Evolutionary conservation across 2,888 invertebrate genomes (phyloP).

Genomic region (Azorinus chamasolen): DNA sequence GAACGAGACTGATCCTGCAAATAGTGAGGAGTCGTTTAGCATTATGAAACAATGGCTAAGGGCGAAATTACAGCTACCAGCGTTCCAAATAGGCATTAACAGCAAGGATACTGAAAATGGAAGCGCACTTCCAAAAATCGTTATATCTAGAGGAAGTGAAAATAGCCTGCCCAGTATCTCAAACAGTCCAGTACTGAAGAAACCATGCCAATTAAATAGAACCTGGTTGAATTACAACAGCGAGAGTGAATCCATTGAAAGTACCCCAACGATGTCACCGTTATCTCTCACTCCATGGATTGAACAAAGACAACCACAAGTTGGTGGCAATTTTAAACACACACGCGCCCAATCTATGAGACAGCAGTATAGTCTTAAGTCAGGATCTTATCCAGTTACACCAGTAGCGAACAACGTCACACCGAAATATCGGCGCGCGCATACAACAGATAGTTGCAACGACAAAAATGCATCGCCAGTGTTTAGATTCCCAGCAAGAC

Average conservation of each 20-base stretch:
- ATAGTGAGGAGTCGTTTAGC: conserved; percentile 2
- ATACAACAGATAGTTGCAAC: too few species aligned
- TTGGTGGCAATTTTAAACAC: too few species aligned
- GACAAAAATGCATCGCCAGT: too few species aligned
- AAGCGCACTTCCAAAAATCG: conserved; percentile 28
- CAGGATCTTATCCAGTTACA: too few species aligned
- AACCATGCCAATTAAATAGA: conserved; percentile 14
- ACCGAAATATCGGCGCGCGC: too few species aligned
- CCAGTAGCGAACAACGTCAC: too few species aligned
- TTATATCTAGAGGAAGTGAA: conserved; percentile 42
- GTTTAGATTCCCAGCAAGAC: too few species aligned
- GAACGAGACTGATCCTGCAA: neutral
- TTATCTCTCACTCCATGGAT: too few species aligned
- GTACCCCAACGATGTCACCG: too few species aligned
- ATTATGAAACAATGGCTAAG: conserved; percentile 38
- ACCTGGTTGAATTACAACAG: conserved; percentile 3
- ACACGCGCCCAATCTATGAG: too few species aligned
- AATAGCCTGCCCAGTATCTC: conserved; percentile 23
- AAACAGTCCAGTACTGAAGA: neutral
- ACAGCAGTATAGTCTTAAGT: too few species aligned
- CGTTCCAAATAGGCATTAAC: neutral
- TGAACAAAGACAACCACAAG: too few species aligned
- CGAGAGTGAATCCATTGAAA: neutral
- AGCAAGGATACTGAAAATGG: neutral
- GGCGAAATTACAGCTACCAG: conserved; percentile 16